A percentile compares a stretch with the other conserved stretches of the same genome.
These are phyloP conservation scores for Amblyteles armatorius DNA, from an alignment of 2,888 invertebrate species.

Conservation along the genomic window DNA sequence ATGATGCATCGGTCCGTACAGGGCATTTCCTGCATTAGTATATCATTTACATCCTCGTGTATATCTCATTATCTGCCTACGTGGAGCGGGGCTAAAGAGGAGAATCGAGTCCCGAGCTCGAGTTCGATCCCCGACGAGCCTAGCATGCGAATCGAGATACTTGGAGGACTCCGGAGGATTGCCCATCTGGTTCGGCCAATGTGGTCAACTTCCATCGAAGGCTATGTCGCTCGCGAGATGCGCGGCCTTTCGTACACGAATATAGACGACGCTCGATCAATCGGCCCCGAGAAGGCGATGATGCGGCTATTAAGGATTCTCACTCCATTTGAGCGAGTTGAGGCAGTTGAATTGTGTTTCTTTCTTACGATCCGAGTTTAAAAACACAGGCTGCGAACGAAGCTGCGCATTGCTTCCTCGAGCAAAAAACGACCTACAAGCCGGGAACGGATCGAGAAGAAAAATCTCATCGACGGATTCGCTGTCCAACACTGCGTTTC, in stretches of 20 bases:
- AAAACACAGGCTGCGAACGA: not conserved
- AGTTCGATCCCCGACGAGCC: slow-evolving; percentile 23
- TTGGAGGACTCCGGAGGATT: slow-evolving; percentile 48
- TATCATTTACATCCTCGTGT: slow-evolving; percentile 78
- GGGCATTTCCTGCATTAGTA: slow-evolving; percentile 81
- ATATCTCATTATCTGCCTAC: slow-evolving; percentile 80
- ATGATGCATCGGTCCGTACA: slow-evolving; percentile 81
- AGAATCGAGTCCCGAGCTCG: slow-evolving; percentile 45
- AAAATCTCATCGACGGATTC: not conserved
- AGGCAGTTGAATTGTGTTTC: not conserved
- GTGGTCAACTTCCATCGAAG: slow-evolving; percentile 56
- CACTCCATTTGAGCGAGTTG: not conserved
- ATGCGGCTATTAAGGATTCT: slow-evolving; percentile 45
- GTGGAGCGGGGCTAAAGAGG: slow-evolving; percentile 45
- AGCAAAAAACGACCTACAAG: not conserved
- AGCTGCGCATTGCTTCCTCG: not conserved
- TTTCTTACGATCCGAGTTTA: not conserved
- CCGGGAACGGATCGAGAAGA: not conserved
- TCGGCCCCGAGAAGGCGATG: slow-evolving; percentile 48
- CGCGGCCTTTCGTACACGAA: slow-evolving; percentile 55
- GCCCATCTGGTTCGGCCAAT: slow-evolving; percentile 58
- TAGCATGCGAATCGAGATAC: not conserved
- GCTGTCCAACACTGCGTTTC: not conserved
- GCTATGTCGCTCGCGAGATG: slow-evolving; percentile 46
- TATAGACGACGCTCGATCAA: slow-evolving; percentile 33